Percentiles rank a stretch among this genome's conserved stretches.
Evolutionary conservation across 2,888 invertebrate species (phyloP).

Genomic region (Catocala sponsa): DNA sequence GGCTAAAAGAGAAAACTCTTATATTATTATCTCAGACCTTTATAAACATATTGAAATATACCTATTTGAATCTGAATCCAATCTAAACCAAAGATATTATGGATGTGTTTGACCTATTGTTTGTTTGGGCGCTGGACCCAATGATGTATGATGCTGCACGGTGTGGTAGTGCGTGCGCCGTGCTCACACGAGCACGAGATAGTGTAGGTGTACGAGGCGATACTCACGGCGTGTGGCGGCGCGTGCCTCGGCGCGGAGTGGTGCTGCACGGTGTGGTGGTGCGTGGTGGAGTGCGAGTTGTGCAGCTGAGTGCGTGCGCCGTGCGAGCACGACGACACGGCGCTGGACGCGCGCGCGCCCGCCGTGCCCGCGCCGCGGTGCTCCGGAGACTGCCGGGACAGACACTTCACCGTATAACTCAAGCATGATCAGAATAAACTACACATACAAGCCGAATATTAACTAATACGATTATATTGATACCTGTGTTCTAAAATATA

Average conservation of each 20-base stretch:
- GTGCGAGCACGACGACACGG: constrained; percentile 71
- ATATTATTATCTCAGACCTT: too few relatives aligned
- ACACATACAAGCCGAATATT: too few relatives aligned
- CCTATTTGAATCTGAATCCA: too few relatives aligned
- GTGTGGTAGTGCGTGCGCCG: constrained; percentile 62
- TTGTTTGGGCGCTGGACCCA: too few relatives aligned
- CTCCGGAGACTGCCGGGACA: constrained; percentile 70
- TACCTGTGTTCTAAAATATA: too few relatives aligned
- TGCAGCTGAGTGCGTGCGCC: constrained; percentile 71
- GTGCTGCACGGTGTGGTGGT: constrained; percentile 28
- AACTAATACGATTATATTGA: too few relatives aligned
- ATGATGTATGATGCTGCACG: constrained; percentile 25
- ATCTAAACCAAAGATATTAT: too few relatives aligned
- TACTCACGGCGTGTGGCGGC: constrained; percentile 2
- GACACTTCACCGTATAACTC: constrained; percentile 6
- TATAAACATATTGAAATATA: too few relatives aligned
- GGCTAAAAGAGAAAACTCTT: too few relatives aligned
- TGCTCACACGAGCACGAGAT: constrained; percentile 59
- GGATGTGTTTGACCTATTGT: too few relatives aligned
- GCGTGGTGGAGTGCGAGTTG: constrained; percentile 25
- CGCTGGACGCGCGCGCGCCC: constrained; percentile 59
- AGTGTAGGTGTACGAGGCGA: background rate
- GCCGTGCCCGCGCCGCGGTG: constrained; percentile 64
- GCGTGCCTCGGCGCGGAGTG: constrained; percentile 4
- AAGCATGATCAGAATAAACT: too few relatives aligned